A percentile compares a stretch with the other conserved stretches of the same genome.
Conservation (phyloP, 2,888 invertebrate genomes). For the Cryptocephalus primarius region DNA sequence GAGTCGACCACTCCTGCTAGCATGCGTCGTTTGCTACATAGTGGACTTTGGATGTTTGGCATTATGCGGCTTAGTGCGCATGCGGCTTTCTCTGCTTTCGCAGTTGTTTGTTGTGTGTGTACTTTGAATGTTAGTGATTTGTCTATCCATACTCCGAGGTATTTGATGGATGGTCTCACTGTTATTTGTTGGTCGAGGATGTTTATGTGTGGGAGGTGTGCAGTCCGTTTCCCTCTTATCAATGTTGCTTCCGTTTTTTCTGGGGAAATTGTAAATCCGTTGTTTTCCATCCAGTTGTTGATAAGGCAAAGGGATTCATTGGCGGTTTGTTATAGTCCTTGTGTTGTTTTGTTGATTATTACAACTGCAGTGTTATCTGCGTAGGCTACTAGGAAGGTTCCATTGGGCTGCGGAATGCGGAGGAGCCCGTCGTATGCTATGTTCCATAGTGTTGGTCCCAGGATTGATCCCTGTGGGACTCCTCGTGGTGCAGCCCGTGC, state of each 20-base stretch:
- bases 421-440: too few species aligned
- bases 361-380: background rate
- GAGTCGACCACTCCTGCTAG: conserved; percentile 4
- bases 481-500: too few species aligned
- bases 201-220: too few species aligned
- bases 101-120: conserved; percentile 8
- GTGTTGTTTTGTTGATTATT: background rate
- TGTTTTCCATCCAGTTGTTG: background rate
- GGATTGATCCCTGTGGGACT: too few species aligned
- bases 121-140: conserved; percentile 7
- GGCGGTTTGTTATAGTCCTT: background rate
- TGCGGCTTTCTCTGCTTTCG: conserved; percentile 9
- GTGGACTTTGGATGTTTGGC: conserved; percentile 8
- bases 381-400: too few species aligned
- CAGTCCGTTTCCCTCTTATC: background rate
- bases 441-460: too few species aligned
- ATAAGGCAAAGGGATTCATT: background rate
- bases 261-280: background rate
- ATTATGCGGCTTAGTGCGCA: conserved; percentile 12
- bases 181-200: too few species aligned
- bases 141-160: conserved; percentile 15
- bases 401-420: too few species aligned
- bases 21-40: conserved; percentile 1
- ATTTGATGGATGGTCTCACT: conserved; percentile 7
- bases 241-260: conserved; percentile 1